phyloP scores from a whole-genome alignment of 2,113 vertebrate species.

The Chascanopsetta lugubris region DNA sequence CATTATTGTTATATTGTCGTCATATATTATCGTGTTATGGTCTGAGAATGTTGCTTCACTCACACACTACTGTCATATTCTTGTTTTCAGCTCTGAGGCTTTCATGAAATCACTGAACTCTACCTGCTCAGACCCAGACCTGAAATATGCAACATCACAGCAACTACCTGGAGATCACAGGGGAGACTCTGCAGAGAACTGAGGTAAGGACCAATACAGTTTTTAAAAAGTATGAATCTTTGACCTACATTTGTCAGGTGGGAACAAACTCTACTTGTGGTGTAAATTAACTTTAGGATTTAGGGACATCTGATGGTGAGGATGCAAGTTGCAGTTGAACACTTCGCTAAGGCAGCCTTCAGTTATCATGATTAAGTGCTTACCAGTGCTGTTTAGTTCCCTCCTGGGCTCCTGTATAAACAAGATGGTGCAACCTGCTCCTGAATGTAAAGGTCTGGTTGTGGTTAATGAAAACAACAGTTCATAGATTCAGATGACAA shows the following conservation, averaged over 20 bases:
- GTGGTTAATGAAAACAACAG: too few species aligned
- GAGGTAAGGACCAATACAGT: not conserved
- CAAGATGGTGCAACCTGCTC: too few species aligned
- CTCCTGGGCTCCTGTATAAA: too few species aligned
- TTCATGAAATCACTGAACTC: not conserved
- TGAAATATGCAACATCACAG: not conserved
- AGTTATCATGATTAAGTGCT: too few species aligned
- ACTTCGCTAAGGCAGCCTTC: too few species aligned
- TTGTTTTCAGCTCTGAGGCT: not conserved
- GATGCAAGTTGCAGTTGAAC: too few species aligned
- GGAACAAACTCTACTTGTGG: too few species aligned
- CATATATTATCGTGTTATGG: conserved; percentile 16
- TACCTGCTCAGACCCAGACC: not conserved
- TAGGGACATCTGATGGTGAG: too few species aligned
- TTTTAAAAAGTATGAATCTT: not conserved
- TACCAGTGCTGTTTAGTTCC: too few species aligned
- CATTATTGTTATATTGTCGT: conserved; percentile 2
- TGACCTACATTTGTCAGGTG: not conserved
- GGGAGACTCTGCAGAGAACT: not conserved
- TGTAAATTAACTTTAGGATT: too few species aligned
- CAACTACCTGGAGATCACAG: not conserved
- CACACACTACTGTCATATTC: not conserved
- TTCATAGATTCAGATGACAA: too few species aligned
- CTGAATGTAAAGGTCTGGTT: too few species aligned
- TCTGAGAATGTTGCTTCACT: conserved; percentile 9